Percentiles rank a stretch among this genome's conserved stretches.
These are phyloP conservation scores for Philhelius pedissequus DNA, from an alignment of 2,888 invertebrate genomes.

Conservation along the genomic window DNA sequence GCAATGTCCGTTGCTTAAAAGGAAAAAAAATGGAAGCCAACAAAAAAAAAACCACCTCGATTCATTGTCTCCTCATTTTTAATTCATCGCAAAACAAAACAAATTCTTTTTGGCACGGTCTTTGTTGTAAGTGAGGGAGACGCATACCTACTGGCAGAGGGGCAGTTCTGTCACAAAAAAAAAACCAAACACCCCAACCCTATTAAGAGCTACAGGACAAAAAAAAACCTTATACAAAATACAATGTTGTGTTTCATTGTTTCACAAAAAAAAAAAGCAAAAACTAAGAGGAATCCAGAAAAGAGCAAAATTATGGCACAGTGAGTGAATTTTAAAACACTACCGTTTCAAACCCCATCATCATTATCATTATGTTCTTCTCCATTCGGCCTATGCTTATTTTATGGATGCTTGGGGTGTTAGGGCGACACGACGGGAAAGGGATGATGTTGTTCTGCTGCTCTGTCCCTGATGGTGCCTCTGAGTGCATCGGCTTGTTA, in stretches of 20 bases:
- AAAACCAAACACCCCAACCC: not conserved
- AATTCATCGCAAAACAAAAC: conserved; percentile 66
- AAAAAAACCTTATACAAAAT: conserved; percentile 16
- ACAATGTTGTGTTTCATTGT: conserved; percentile 55
- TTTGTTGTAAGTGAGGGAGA: not conserved
- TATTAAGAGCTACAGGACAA: conserved; percentile 1
- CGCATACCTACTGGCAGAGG: not conserved
- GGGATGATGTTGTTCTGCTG: not conserved
- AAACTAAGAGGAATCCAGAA: conserved; percentile 20
- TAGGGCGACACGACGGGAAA: not conserved
- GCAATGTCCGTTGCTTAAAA: conserved; percentile 53
- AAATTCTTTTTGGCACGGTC: conserved; percentile 51
- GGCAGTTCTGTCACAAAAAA: not conserved
- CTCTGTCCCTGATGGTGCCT: not conserved
- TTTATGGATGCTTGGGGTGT: not conserved
- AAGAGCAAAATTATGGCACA: conserved; percentile 60
- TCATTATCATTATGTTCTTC: conserved; percentile 34
- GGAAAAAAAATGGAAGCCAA: not conserved
- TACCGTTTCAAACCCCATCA: conserved; percentile 16
- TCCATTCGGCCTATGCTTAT: conserved; percentile 31
- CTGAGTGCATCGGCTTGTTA: not conserved
- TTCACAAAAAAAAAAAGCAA: not conserved
- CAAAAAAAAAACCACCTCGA: conserved; percentile 32
- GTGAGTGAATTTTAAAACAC: conserved; percentile 61
- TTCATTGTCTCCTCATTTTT: conserved; percentile 67